A percentile compares a stretch with the other conserved stretches of the same genome.
phyloP scores from a whole-genome alignment of 2,888 invertebrate genomes.

The Caenorhabditis angaria region DNA sequence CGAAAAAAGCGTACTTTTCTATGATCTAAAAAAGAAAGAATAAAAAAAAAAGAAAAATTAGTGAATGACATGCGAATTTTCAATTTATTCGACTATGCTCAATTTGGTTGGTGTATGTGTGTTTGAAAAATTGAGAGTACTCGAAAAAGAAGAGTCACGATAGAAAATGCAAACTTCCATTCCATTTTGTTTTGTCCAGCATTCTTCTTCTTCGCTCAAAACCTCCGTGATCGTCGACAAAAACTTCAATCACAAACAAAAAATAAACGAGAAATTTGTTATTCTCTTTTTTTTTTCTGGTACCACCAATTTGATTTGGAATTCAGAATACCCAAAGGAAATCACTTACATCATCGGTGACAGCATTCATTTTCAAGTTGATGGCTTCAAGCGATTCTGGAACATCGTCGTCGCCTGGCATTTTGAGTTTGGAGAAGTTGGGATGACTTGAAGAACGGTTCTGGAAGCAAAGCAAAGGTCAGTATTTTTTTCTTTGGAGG shows the following conservation, averaged over 20 bases:
- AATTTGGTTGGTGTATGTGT: constrained; percentile 6
- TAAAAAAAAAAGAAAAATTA: constrained; percentile 35
- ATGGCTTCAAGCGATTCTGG: constrained; percentile 70
- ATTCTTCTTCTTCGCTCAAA: background rate
- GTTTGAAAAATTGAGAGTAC: background rate
- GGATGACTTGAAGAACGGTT: background rate
- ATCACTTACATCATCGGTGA: constrained; percentile 69
- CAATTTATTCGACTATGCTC: constrained; percentile 32
- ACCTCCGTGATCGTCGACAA: background rate
- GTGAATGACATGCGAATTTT: constrained; percentile 50
- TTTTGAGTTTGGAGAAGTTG: too few relatives aligned
- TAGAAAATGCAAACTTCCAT: background rate
- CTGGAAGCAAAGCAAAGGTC: background rate
- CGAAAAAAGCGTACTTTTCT: background rate
- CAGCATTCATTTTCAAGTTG: constrained; percentile 70
- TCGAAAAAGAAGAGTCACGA: too few relatives aligned
- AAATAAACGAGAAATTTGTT: background rate
- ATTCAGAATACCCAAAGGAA: background rate
- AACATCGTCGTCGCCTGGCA: constrained; percentile 58
- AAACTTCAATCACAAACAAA: background rate
- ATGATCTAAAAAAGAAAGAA: background rate
- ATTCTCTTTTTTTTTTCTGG: background rate
- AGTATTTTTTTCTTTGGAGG: too few relatives aligned
- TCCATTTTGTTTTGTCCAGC: background rate
- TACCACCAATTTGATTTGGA: background rate